Evolutionary conservation across 2,888 invertebrate species (phyloP).

Genomic region (Peribatodes rhomboidaria): DNA sequence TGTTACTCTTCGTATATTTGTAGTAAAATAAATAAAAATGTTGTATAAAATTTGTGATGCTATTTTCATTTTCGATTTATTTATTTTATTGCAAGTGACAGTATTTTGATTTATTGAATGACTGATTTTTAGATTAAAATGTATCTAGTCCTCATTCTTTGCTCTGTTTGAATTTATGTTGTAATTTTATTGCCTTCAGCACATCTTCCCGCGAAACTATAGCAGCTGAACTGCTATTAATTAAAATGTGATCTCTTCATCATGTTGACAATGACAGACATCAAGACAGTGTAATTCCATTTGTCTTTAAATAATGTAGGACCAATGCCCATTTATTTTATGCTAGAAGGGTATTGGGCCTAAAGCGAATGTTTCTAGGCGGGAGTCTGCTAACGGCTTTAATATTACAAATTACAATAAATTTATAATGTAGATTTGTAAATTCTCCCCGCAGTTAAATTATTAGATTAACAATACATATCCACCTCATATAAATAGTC

Average conservation of each 20-base stretch:
- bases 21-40: slow-evolving; percentile 38
- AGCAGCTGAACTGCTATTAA: not conserved
- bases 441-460: not conserved
- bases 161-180: slow-evolving; percentile 50
- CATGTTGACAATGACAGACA: too few relatives aligned
- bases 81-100: slow-evolving; percentile 36
- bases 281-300: too few relatives aligned
- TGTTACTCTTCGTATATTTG: slow-evolving; percentile 53
- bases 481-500: slow-evolving; percentile 63
- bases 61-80: slow-evolving; percentile 19
- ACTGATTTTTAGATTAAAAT: slow-evolving; percentile 77
- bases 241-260: too few relatives aligned
- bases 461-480: slow-evolving; percentile 62
- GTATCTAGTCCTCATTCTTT: slow-evolving; percentile 72
- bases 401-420: not conserved
- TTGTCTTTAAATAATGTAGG: not conserved
- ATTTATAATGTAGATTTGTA: slow-evolving; percentile 3
- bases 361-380: too few relatives aligned
- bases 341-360: too few relatives aligned
- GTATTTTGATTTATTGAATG: slow-evolving; percentile 64
- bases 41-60: slow-evolving; percentile 26
- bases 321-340: slow-evolving; percentile 44
- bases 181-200: not conserved
- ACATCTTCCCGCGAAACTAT: not conserved
- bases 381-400: not conserved